Percentiles rank a stretch among this genome's conserved stretches.
These are phyloP conservation scores for Blomia tropicalis DNA, from an alignment of 2,888 invertebrate species.

Conservation along the genomic window DNA sequence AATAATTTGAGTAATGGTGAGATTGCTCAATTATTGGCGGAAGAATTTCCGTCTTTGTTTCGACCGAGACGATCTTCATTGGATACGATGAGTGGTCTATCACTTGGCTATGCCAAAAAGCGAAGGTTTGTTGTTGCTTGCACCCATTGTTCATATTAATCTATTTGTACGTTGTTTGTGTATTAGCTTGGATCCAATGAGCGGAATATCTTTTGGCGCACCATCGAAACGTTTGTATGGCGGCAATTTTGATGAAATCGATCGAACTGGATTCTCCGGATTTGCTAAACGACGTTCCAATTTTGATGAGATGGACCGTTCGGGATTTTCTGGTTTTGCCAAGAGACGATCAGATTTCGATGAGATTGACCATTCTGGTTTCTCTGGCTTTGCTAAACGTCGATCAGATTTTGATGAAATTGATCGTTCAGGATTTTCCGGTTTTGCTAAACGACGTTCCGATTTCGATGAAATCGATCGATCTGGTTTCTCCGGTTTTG, in stretches of 20 bases:
- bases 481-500: constrained; percentile 17
- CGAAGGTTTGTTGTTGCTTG: too few species aligned
- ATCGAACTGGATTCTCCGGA: constrained; percentile 15
- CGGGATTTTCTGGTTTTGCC: constrained; percentile 12
- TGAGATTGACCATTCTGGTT: constrained; percentile 17
- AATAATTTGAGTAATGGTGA: neutral
- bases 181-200: constrained; percentile 31
- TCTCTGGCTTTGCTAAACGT: constrained; percentile 17
- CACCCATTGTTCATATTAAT: neutral
- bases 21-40: neutral
- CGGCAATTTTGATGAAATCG: constrained; percentile 29
- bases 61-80: constrained; percentile 11
- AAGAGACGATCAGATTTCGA: constrained; percentile 16
- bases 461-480: constrained; percentile 22
- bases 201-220: constrained; percentile 37
- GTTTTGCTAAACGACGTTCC: constrained; percentile 13
- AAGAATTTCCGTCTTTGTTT: neutral
- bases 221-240: constrained; percentile 41
- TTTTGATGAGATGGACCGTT: constrained; percentile 25
- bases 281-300: constrained; percentile 28
- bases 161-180: neutral
- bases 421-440: constrained; percentile 20
- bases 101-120: constrained; percentile 16
- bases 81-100: constrained; percentile 22
- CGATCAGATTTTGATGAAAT: constrained; percentile 21